Evolutionary conservation across 1,140 invertebrate species (phyloP).

Genomic region (Drosophila miranda): DNA sequence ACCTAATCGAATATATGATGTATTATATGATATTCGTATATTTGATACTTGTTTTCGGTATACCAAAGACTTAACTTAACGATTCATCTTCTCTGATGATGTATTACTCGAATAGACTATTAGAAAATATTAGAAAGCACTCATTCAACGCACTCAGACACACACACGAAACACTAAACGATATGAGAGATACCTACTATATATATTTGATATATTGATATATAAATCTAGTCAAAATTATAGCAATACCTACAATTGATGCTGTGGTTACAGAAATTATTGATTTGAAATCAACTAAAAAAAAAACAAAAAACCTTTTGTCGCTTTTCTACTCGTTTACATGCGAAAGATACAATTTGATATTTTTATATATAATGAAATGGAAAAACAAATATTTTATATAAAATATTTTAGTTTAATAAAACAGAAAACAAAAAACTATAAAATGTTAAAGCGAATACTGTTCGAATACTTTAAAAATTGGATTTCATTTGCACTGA

Average conservation of each 20-base stretch:
- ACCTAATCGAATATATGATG: slow-evolving; percentile 42
- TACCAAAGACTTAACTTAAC: slow-evolving; percentile 73
- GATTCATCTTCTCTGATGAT: slow-evolving; percentile 49
- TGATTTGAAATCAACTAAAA: slow-evolving; percentile 33
- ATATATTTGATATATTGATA: slow-evolving; percentile 57
- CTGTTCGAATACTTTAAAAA: too few relatives aligned
- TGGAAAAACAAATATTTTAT: slow-evolving; percentile 53
- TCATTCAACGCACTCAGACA: slow-evolving; percentile 24
- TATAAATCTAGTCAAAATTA: slow-evolving; percentile 38
- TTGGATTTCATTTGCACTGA: slow-evolving; percentile 12
- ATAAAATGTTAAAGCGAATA: not conserved
- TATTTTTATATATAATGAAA: slow-evolving; percentile 66
- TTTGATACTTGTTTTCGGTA: slow-evolving; percentile 38
- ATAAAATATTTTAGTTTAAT: slow-evolving; percentile 66
- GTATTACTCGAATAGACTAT: slow-evolving; percentile 74
- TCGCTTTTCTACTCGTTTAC: slow-evolving; percentile 62
- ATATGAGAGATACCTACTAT: slow-evolving; percentile 23
- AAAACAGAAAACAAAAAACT: slow-evolving; percentile 47
- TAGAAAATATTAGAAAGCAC: slow-evolving; percentile 61
- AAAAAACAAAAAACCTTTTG: slow-evolving; percentile 26
- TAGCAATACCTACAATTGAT: slow-evolving; percentile 48
- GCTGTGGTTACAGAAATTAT: slow-evolving; percentile 7
- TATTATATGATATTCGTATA: slow-evolving; percentile 16
- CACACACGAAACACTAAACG: slow-evolving; percentile 20
- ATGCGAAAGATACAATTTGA: slow-evolving; percentile 53